Evolutionary conservation across 2,888 invertebrate genomes (phyloP).

Genomic region (Metalampra italica): DNA sequence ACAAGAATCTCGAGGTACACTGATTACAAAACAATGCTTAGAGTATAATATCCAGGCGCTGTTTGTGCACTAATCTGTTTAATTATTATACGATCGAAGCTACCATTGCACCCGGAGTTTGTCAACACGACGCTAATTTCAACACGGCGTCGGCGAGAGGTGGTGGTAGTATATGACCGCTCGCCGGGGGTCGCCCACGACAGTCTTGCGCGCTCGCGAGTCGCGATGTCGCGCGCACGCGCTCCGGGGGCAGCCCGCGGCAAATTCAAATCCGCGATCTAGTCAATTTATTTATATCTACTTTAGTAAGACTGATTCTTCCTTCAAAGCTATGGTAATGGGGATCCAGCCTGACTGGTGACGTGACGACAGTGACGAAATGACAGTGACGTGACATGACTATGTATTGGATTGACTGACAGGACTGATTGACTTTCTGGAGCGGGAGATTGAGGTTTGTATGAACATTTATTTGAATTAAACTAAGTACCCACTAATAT

Average conservation of each 20-base stretch:
- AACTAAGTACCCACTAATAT: neutral
- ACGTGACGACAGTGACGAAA: conserved; percentile 24
- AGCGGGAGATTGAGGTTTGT: conserved; percentile 25
- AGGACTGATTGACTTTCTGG: conserved; percentile 11
- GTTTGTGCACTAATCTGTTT: no score
- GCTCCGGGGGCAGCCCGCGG: conserved; percentile 34
- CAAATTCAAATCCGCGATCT: conserved; percentile 48
- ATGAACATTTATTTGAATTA: neutral
- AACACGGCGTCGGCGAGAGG: conserved; percentile 30
- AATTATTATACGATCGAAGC: no score
- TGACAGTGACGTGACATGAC: conserved; percentile 38
- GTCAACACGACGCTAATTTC: conserved; percentile 19
- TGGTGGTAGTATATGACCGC: conserved; percentile 68
- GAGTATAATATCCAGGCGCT: no score
- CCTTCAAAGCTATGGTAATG: conserved; percentile 19
- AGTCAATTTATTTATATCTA: conserved; percentile 42
- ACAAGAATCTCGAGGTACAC: no score
- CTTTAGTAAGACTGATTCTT: conserved; percentile 29
- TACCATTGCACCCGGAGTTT: neutral
- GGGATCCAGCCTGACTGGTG: conserved; percentile 33
- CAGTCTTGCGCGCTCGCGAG: conserved; percentile 56
- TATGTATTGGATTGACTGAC: conserved; percentile 37
- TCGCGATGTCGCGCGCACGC: conserved; percentile 59
- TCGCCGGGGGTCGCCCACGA: conserved; percentile 29
- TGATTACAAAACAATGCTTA: no score